Evolutionary conservation across 2,113 vertebrate species (phyloP).

Genomic region (Malurus cyaneus): DNA sequence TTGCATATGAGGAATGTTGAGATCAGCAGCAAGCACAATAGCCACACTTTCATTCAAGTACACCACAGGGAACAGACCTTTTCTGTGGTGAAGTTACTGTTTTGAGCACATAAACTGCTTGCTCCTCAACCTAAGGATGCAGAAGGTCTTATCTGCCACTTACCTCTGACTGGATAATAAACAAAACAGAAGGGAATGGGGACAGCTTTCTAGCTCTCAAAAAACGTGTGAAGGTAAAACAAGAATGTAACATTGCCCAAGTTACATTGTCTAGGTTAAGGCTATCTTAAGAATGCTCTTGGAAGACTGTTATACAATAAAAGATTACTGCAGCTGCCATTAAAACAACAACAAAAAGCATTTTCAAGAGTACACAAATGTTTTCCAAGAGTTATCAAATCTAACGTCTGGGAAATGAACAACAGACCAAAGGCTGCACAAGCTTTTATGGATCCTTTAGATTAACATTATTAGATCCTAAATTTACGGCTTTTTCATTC

Average conservation of each 20-base stretch:
- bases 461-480: not conserved
- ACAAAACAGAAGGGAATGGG: not conserved
- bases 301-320: not conserved
- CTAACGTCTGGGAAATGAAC: not conserved
- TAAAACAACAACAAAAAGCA: not conserved
- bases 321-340: not conserved
- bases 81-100: not conserved
- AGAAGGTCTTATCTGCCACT: not conserved
- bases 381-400: not conserved
- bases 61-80: not conserved
- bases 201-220: not conserved
- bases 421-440: not conserved
- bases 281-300: not conserved
- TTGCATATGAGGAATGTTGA: not conserved
- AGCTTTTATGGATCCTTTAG: not conserved
- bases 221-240: not conserved
- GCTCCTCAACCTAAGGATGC: not conserved
- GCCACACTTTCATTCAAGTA: conserved; percentile 9
- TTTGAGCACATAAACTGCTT: not conserved
- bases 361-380: not conserved
- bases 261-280: not conserved
- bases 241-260: not conserved
- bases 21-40: not conserved
- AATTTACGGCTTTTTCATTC: not conserved
- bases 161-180: not conserved